Conservation (phyloP, 2,113 vertebrate species). For the Toxotes jaculatrix region DNA sequence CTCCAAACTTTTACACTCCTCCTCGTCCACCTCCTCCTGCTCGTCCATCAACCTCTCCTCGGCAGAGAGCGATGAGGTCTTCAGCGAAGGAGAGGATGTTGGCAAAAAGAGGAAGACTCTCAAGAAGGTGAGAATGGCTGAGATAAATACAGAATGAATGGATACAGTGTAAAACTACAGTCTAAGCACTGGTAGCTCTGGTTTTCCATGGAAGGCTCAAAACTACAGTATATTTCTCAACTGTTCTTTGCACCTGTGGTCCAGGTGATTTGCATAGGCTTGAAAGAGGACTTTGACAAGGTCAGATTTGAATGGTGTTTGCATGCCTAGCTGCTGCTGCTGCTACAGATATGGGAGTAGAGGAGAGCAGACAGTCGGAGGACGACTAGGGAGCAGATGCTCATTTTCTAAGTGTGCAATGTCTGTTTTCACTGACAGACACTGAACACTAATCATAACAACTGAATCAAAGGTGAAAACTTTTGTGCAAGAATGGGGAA, state of each 20-base stretch:
- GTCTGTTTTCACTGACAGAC: not conserved
- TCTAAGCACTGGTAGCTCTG: not conserved
- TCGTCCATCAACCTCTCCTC: slow-evolving; percentile 84
- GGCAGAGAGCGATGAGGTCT: slow-evolving; percentile 85
- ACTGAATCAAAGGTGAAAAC: not conserved
- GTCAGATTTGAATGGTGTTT: slow-evolving; percentile 83
- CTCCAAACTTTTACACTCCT: slow-evolving; percentile 77
- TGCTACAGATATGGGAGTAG: slow-evolving; percentile 48
- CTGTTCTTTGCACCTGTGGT: slow-evolving; percentile 56
- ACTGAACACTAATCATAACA: not conserved
- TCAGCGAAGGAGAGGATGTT: slow-evolving; percentile 84
- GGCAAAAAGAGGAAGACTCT: slow-evolving; percentile 71
- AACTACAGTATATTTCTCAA: slow-evolving; percentile 50
- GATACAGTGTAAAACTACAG: not conserved
- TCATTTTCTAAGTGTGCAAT: not conserved
- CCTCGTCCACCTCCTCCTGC: slow-evolving; percentile 81
- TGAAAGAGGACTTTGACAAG: slow-evolving; percentile 80
- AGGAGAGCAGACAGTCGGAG: not conserved
- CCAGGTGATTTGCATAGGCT: slow-evolving; percentile 80
- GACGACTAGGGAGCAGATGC: not conserved
- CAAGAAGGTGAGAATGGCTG: slow-evolving; percentile 79
- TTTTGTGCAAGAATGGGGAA: not conserved
- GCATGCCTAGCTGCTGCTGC: slow-evolving; percentile 68
- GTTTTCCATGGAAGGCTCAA: slow-evolving; percentile 40
- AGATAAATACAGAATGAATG: not conserved